phyloP scores from a whole-genome alignment of 2,797 vertebrate species.

The Sebastes matsubarae region DNA sequence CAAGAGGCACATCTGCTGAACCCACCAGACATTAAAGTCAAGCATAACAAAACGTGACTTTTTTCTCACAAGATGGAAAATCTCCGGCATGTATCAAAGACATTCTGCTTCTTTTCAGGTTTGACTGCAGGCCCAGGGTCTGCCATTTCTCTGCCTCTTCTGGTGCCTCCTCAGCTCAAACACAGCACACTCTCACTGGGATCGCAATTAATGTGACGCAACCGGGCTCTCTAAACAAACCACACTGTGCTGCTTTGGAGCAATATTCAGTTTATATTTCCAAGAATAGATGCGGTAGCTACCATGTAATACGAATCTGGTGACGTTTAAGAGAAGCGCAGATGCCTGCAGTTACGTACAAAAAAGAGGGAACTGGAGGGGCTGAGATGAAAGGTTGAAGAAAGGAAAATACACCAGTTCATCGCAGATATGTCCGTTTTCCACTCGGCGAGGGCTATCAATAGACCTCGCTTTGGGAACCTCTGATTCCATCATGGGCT shows the following conservation, averaged over 20 bases:
- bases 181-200: constrained; percentile 8
- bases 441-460: constrained; percentile 49
- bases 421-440: constrained; percentile 63
- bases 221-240: constrained; percentile 58
- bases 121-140: constrained; percentile 7
- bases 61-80: constrained; percentile 40
- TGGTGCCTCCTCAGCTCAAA: constrained; percentile 25
- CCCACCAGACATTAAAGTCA: neutral
- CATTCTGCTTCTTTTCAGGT: constrained; percentile 36
- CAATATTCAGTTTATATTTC: constrained; percentile 61
- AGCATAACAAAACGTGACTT: constrained; percentile 6
- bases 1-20: neutral
- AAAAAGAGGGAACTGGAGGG: neutral
- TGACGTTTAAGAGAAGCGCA: constrained; percentile 36
- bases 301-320: constrained; percentile 28
- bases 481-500: constrained; percentile 43
- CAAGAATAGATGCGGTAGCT: constrained; percentile 57
- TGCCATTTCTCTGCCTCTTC: constrained; percentile 26
- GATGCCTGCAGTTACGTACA: constrained; percentile 41
- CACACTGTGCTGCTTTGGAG: constrained; percentile 26
- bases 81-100: constrained; percentile 27
- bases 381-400: constrained; percentile 45
- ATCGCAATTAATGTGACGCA: constrained; percentile 47
- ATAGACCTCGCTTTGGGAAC: constrained; percentile 68
- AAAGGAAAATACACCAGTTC: constrained; percentile 65